phyloP scores from a whole-genome alignment of 1,140 invertebrate species.

The Trichomalopsis sarcophagae region DNA sequence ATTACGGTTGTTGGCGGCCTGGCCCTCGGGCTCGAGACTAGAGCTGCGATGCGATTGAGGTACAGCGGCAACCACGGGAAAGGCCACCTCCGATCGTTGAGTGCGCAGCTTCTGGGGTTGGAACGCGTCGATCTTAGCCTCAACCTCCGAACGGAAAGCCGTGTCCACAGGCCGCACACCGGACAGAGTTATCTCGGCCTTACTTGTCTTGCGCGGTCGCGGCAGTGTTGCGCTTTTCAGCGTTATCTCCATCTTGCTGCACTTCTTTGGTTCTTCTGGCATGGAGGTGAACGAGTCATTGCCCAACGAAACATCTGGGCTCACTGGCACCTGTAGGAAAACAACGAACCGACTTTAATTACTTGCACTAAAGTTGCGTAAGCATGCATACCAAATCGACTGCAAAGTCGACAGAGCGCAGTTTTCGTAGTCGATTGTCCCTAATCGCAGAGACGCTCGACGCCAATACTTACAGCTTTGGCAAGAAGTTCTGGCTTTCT shows the following conservation, averaged over 20 bases:
- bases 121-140: constrained; percentile 76
- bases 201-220: constrained; percentile 78
- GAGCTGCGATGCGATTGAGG: constrained; percentile 65
- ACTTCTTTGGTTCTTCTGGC: constrained; percentile 68
- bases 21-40: constrained; percentile 71
- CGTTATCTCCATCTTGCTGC: constrained; percentile 80
- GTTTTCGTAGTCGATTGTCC: neutral
- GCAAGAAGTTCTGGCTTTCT: constrained; percentile 57
- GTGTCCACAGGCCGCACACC: constrained; percentile 71
- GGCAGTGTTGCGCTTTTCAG: constrained; percentile 81
- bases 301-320: constrained; percentile 48
- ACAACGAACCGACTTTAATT: neutral
- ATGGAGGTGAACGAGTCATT: constrained; percentile 40
- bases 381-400: neutral
- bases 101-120: constrained; percentile 71
- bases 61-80: constrained; percentile 75
- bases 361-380: neutral
- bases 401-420: neutral
- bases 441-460: neutral
- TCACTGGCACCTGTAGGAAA: constrained; percentile 54
- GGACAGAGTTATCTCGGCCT: constrained; percentile 80
- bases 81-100: constrained; percentile 78
- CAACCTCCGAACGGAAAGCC: constrained; percentile 78
- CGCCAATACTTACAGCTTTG: constrained; percentile 59
- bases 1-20: constrained; percentile 54